Base-by-base conservation (phyloP, 30 jellyfish, hydroid and myxozoan genomes). In the Rhopilema esculentum region DNA sequence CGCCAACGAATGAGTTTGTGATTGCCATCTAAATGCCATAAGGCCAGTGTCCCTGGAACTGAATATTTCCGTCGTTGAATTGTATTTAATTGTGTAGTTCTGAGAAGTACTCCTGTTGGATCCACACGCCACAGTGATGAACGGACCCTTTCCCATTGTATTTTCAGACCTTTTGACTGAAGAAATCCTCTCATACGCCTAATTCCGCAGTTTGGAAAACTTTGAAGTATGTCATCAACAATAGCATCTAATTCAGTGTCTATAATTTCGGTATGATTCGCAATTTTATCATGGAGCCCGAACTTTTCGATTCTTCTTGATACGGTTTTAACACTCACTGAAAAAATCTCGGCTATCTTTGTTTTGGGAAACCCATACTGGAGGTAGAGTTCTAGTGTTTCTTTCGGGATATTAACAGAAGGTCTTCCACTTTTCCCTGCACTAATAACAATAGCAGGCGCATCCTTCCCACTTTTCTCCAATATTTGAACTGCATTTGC, bases 61-160 rank as follows among this genome's bases (percentile, higher is more conserved):
- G 24, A 66, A 52, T 82, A 82, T 22, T 33, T 62, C 50, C 91
- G 48, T 6, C 85, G 53, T 24, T 69, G 28, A 27, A 24, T 82
- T 67, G 53, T 23, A 16, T 4, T 48, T 24, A 77, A 77, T 51
- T 77, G 22, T 32, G 61, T 49, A 52, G 88, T 51, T 63, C 88
- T n/a, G 24, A 50, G 24, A 32, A 77, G 51, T 64, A 77, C 61
- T 77, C 88, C 88, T 9, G 52, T 77, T 6, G 77, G 77, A 52
- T 77, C 88, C 25, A 51, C 88, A 27, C 88, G 88, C 88, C 88
- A 77, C 88, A 77, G 52, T 50, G 78, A 78, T 52, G 57, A 52
- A 24, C 88, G 26, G 57, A 78, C 15, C 31, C 88, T 78, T 65
- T 78, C 79, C 79, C 88, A 78, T 28, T 77, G 0, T 27, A 78